Base-by-base conservation (phyloP, 53 echinoderm and acorn worm genomes). In the Paelopatides confundens region DNA sequence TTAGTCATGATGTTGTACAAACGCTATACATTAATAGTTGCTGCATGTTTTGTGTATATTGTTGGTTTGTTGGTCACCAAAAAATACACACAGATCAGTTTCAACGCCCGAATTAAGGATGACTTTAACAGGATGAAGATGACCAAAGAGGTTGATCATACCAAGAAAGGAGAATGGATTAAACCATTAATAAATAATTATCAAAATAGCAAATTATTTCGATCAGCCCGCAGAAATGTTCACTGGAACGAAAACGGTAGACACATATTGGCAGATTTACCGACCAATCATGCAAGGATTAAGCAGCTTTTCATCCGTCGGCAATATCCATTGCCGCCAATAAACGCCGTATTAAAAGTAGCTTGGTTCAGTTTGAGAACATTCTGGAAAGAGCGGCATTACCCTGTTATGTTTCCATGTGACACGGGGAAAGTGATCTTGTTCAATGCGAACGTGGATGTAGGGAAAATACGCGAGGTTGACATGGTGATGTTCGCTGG, bases 301-400 rank as follows among this genome's bases (percentile, higher is more conserved):
- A 18, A 5, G 13, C n/a, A 21, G 3, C 5, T 2, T 35, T 39
- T 21, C 29, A 3, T 3, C 9, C 74, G 74, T 36, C 26, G 39
- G 8, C 39, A 52, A 30, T 50, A 53, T 51, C 79, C 79, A 14
- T 35, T 74, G 1, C 74, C 74, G 51, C 54, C 79, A 12, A 21
- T 27, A 17, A 17, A 53, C 33, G 50, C 51, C 17, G 21, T 52
- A 4, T 50, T 79, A 27, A 52, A 33, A 27, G 34, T 79, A 33
- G 79, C 53, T 24, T 79, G 50, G 79, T 54, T 79, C 28, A 79
- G 79, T 48, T 9, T 79, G n/a, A 50, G 79, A 51, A 53, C 79
- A 13, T 53, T 53, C 18, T 31, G 53, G 79, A n/a, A 33, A n/a
- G n/a, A 48, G 18, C 12, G 53, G 0, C 79, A 52, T 48, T 79